Base-by-base conservation (phyloP, 2,113 vertebrate genomes). In the Atlantisia rogersi region DNA sequence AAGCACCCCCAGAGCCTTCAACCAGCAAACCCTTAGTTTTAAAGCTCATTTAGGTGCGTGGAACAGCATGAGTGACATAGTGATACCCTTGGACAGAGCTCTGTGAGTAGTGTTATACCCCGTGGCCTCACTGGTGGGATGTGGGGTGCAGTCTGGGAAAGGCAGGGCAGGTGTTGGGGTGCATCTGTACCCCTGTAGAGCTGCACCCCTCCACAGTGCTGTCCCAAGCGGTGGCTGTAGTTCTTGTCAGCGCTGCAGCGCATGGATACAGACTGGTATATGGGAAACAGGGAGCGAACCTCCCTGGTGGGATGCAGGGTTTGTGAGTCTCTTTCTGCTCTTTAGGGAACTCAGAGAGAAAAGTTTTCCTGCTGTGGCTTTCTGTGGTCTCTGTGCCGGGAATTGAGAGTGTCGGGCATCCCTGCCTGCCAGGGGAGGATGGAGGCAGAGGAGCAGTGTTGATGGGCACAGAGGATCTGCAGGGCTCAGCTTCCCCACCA, bases 31-130 rank as follows among this genome's bases (percentile, higher is more conserved):
- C 42, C 42, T 44, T 17, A 44, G 42, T 44, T 17, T 18, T 44
- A 44, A 44, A 44, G 42, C 42, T 44, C 42, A 44, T 44, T 44
- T 44, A 44, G 10, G 8, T 17, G 50, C 83, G 11, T 40, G 29
- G 58, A 62, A 2, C 24, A 29, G 46, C 9, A 50, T 5, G 2
- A 1, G 0, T 14, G 76, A 15, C 17, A 1, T 8, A 26, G 29
- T 15, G 39, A 7, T 32, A 2, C 8, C 69, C 82, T 37, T 12
- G 10, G 4, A 1, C 2, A 4, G 48, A 28, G 73, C 52, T 5
- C 5, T 12, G 39, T 3, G 58, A 9, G 60, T 31, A 44, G 46
- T 16, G 1, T 25, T 18, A 2, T 44, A 44, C 42, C 42, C 42
- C 8, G 0, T 9, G 42, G 56, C n/a, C 22, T 52, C 1, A 1